Evolutionary conservation across 2,797 vertebrate genomes (phyloP).

Genomic region (Tauraco hartlaubi): DNA sequence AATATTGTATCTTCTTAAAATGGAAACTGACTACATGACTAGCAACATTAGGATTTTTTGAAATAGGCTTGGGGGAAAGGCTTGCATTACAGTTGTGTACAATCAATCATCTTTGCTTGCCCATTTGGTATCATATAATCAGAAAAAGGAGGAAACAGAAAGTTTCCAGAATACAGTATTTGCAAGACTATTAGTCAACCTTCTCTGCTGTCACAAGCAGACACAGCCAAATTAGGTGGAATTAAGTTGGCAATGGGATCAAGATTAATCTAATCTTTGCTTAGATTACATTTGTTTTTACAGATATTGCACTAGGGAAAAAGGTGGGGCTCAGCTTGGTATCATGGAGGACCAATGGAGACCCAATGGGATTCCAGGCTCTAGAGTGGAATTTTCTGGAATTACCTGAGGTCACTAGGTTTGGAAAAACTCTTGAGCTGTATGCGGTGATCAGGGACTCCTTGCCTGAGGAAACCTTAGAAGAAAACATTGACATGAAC

Average conservation of each 20-base stretch:
- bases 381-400: background rate
- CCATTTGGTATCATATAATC: background rate
- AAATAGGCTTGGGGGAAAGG: background rate
- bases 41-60: background rate
- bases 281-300: background rate
- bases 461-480: background rate
- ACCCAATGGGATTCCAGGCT: background rate
- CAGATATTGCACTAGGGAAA: background rate
- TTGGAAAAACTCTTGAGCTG: background rate
- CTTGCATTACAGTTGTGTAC: background rate
- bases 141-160: background rate
- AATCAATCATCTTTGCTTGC: background rate
- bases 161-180: background rate
- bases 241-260: background rate
- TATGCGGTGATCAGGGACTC: background rate
- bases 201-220: background rate
- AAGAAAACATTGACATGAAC: constrained; percentile 1
- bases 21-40: background rate
- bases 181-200: background rate
- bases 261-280: background rate
- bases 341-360: background rate
- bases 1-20: background rate
- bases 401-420: background rate
- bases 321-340: background rate
- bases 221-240: background rate